phyloP scores from a whole-genome alignment of 2,888 invertebrate genomes.

The Glaucopsyche alexis region DNA sequence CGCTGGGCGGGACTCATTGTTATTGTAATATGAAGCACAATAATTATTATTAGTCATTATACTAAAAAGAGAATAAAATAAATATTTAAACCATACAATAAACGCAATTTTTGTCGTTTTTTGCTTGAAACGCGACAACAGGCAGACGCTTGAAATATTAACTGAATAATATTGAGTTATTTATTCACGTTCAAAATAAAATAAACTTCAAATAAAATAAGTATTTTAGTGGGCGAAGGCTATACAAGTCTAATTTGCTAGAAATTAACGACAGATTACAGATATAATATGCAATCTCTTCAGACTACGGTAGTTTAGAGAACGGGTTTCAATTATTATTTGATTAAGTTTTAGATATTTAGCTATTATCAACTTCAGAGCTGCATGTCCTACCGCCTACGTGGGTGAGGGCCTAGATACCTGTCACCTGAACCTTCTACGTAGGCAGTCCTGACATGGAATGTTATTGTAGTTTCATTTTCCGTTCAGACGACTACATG shows the following conservation, averaged over 20 bases:
- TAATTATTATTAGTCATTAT: not conserved
- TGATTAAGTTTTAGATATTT: constrained; percentile 42
- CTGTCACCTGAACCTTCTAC: constrained; percentile 36
- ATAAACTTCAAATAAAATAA: too few relatives aligned
- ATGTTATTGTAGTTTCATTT: not conserved
- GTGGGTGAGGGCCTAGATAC: constrained; percentile 50
- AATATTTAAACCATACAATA: not conserved
- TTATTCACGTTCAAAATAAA: too few relatives aligned
- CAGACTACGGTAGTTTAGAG: not conserved
- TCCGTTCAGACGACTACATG: not conserved
- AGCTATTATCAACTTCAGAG: constrained; percentile 43
- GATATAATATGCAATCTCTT: not conserved
- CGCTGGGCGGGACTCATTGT: constrained; percentile 2
- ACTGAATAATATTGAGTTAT: too few relatives aligned
- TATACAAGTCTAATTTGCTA: too few relatives aligned
- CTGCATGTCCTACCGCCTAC: constrained; percentile 39
- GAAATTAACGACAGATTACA: not conserved
- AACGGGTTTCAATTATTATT: not conserved
- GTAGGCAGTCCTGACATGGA: constrained; percentile 39
- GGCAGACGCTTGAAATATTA: too few relatives aligned
- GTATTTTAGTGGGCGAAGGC: too few relatives aligned
- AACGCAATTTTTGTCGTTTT: not conserved
- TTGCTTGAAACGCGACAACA: too few relatives aligned
- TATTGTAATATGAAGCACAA: not conserved
- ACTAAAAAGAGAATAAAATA: too few relatives aligned